phyloP scores from a whole-genome alignment of 2,797 vertebrate genomes.

The Synanceia verrucosa region DNA sequence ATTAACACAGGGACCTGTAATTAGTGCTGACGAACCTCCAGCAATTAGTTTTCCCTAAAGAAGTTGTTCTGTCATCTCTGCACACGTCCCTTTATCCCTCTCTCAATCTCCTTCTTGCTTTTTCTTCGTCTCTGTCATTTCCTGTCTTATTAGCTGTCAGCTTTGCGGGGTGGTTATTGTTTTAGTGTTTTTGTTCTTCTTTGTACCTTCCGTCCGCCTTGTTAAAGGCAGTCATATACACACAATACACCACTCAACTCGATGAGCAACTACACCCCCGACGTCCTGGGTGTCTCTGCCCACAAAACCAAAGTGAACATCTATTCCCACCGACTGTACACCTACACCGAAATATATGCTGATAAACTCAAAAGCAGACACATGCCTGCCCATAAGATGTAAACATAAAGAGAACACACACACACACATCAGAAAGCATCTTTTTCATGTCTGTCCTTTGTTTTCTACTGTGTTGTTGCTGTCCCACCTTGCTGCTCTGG shows the following conservation, averaged over 20 bases:
- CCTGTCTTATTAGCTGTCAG: constrained; percentile 59
- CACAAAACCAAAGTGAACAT: constrained; percentile 52
- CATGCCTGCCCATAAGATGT: constrained; percentile 51
- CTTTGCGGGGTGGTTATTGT: constrained; percentile 54
- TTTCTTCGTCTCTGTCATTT: constrained; percentile 63
- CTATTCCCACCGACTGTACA: constrained; percentile 52
- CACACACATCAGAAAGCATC: neutral
- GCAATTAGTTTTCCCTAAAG: constrained; percentile 79
- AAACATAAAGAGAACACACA: constrained; percentile 51
- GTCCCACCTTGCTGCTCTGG: constrained; percentile 1
- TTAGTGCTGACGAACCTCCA: constrained; percentile 80
- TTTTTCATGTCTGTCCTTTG: constrained; percentile 5
- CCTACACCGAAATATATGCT: constrained; percentile 57
- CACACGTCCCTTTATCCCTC: constrained; percentile 59
- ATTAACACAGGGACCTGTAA: constrained; percentile 82
- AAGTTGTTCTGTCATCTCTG: constrained; percentile 75
- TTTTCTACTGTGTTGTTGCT: neutral
- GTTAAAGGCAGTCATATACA: constrained; percentile 49
- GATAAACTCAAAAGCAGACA: constrained; percentile 42
- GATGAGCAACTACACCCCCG: constrained; percentile 55
- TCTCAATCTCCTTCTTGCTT: constrained; percentile 39
- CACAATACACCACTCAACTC: constrained; percentile 61
- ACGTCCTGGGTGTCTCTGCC: constrained; percentile 46
- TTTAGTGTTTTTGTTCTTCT: constrained; percentile 53
- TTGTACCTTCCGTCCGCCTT: constrained; percentile 55